A percentile compares a stretch with the other conserved stretches of the same genome.
Conservation (phyloP, 2,888 invertebrate genomes). For the Helicoverpa assulta region DNA sequence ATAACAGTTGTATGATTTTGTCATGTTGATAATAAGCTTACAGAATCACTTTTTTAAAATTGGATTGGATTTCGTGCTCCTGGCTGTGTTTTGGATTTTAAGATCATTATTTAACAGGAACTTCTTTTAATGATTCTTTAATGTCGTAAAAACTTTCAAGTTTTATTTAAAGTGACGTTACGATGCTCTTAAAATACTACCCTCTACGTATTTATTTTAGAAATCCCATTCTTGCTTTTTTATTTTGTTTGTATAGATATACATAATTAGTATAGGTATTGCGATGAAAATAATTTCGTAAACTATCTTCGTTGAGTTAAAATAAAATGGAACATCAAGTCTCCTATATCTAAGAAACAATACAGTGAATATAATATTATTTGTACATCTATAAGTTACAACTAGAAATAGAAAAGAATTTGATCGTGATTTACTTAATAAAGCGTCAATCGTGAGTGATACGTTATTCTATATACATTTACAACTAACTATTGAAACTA, state of each 20-base stretch:
- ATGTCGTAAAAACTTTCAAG: no score
- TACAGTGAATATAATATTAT: conserved; percentile 46
- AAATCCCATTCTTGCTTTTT: conserved; percentile 31
- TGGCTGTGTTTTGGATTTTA: no score
- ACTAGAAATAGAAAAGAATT: conserved; percentile 64
- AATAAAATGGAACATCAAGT: not conserved
- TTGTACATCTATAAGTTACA: conserved; percentile 57
- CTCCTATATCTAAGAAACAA: conserved; percentile 30
- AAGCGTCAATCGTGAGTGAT: conserved; percentile 74
- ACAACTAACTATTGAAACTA: conserved; percentile 51
- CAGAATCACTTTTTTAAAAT: no score
- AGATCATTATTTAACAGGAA: no score
- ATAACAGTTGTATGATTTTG: not conserved
- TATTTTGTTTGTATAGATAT: not conserved
- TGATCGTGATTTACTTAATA: conserved; percentile 69
- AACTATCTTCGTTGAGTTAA: conserved; percentile 1
- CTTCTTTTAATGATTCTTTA: no score
- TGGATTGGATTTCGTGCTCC: no score
- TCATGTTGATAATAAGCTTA: not conserved
- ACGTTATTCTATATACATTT: conserved; percentile 60
- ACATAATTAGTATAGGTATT: not conserved
- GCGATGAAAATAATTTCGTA: not conserved
- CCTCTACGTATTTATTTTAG: no score
- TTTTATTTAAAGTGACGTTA: no score
- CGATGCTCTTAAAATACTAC: no score